Conservation (phyloP, 2,113 vertebrate species). For the Melanerpes formicivorus region DNA sequence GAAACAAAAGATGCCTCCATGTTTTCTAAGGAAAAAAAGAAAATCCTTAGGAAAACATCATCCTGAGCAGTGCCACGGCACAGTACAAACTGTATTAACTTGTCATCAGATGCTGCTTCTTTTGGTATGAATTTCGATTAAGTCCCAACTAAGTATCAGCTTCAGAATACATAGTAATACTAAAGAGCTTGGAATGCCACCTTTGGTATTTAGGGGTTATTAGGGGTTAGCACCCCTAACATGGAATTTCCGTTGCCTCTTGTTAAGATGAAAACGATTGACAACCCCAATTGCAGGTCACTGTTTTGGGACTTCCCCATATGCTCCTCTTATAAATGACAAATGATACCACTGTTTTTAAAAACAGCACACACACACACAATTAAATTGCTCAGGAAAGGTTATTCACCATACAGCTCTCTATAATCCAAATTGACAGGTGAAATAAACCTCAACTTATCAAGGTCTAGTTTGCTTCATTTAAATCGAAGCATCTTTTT, state of each 20-base stretch:
- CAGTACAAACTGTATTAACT: not conserved
- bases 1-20: not conserved
- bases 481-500: not conserved
- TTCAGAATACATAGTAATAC: not conserved
- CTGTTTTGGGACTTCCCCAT: not conserved
- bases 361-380: not conserved
- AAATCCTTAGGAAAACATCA: not conserved
- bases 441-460: not conserved
- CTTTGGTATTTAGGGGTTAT: not conserved
- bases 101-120: constrained; percentile 27
- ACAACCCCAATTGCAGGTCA: not conserved
- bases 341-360: not conserved
- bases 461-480: not conserved
- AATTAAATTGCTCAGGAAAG: not conserved
- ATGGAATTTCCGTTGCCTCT: not conserved
- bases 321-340: not conserved
- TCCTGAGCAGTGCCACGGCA: not conserved
- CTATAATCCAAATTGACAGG: constrained; percentile 18
- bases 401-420: not conserved
- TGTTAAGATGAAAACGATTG: not conserved
- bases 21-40: not conserved
- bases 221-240: not conserved
- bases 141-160: not conserved
- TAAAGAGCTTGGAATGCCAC: not conserved
- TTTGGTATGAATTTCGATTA: not conserved